Evolutionary conservation across 2,797 vertebrate genomes (phyloP).

Genomic region (Carcharodon carcharias): DNA sequence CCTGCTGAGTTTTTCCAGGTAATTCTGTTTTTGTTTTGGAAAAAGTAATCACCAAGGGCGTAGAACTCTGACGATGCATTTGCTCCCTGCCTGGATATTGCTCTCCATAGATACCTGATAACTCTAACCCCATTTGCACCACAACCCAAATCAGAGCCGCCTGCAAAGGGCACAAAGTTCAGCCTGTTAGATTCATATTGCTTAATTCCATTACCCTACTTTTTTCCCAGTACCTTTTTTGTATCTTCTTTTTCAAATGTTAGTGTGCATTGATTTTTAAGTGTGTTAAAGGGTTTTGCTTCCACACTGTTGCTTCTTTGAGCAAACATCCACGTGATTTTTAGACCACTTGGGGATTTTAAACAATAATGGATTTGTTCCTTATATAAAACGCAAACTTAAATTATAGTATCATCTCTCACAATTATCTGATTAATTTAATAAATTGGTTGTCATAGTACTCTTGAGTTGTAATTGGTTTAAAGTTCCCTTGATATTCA

Average conservation of each 20-base stretch:
- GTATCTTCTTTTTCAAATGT: not conserved
- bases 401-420: not conserved
- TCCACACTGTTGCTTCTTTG: not conserved
- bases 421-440: not conserved
- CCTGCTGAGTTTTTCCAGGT: too few relatives aligned
- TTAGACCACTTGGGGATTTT: not conserved
- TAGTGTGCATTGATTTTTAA: not conserved
- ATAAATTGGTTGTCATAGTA: not conserved
- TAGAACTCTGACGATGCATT: not conserved
- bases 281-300: not conserved
- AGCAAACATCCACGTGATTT: not conserved
- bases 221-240: not conserved
- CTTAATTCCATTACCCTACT: not conserved
- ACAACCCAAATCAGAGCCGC: not conserved
- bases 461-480: not conserved
- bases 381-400: not conserved
- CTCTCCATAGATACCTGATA: not conserved
- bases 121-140: not conserved
- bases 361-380: not conserved
- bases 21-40: too few relatives aligned
- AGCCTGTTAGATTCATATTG: not conserved
- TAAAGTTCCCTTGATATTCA: not conserved
- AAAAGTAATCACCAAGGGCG: not conserved
- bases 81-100: not conserved
- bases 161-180: not conserved